Evolutionary conservation across 2,888 invertebrate genomes (phyloP), one percentile per base, ranked within the genome.

Genomic region (Stratiomys singularior): DNA sequence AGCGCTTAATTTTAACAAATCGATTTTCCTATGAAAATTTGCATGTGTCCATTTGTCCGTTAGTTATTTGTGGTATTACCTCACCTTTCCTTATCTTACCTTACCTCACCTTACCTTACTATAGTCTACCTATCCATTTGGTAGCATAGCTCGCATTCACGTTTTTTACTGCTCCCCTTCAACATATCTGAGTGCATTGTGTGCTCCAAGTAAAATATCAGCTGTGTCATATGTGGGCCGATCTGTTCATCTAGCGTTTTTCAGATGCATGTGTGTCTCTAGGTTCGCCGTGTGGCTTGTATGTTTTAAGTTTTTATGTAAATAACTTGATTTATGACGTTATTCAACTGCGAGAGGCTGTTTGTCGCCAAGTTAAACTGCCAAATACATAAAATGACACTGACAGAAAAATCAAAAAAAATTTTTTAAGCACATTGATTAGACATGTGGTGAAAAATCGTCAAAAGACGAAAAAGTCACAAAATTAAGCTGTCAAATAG

Each of bases 281-380:
- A 37, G 37, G 37, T 37, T 9, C 9, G 37, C 9, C 18, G 15
- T 52, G 52, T 9, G 3, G 52, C 7, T 13, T 52, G 37, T 37
- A 37, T 37, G 9, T 18, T 18, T 52, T 3, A n/a, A 18, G 15
- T 52, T n/a, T 18, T n/a, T 9, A 9, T 52, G 9, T 5, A 60
- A 60, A 11, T 60, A 4, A 37, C 37, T 60, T 60, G 58, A 60
- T 60, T 60, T 60, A 60, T 60, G 58, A 60, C 58, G 58, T 60
- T 60, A 60, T 60, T 60, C 25, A 60, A 60, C 9, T 60, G 3
- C 3, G 25, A 60, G 58, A 60, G 58, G 58, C 58, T 60, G 21
- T 60, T 60, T 60, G 58, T 60, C 58, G 25, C 58, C 58, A 60
- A 60, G 23, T 18, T 18, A 23, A 23, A 60, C 9, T 60, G 25